Conservation (phyloP, 2,113 vertebrate genomes). For the Vimba vimba region DNA sequence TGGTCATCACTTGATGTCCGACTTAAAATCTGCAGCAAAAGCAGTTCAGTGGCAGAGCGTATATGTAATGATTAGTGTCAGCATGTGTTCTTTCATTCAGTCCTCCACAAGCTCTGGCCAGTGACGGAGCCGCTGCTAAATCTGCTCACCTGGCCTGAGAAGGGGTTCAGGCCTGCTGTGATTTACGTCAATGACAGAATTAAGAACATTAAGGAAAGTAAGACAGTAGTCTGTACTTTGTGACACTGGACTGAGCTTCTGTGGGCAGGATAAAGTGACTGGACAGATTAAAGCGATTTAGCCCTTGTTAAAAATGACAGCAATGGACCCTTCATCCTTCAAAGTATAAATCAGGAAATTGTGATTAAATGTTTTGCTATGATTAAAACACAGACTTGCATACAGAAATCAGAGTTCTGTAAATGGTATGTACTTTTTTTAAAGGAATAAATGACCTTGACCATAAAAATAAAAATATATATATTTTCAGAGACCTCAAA, state of each 20-base stretch:
- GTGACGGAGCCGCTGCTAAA: neutral
- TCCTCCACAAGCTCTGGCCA: neutral
- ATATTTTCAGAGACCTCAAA: no score
- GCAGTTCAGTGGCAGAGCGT: neutral
- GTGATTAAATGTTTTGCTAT: no score
- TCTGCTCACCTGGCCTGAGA: neutral
- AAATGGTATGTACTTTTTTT: neutral
- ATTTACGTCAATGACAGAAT: constrained; percentile 25
- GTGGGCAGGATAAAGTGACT: neutral
- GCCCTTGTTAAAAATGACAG: neutral
- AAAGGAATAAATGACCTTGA: neutral
- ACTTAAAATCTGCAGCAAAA: neutral
- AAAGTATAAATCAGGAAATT: neutral
- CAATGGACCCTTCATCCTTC: neutral
- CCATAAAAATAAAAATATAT: neutral
- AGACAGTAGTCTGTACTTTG: neutral
- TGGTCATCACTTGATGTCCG: neutral
- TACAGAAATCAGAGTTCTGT: neutral
- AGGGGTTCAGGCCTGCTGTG: neutral
- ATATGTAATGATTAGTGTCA: neutral
- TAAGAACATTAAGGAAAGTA: constrained; percentile 21
- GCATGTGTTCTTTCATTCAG: neutral
- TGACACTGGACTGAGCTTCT: neutral
- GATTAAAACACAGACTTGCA: neutral
- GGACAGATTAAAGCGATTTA: constrained; percentile 25